Base-by-base conservation (phyloP, 2,888 invertebrate species). In the Chromoteleia sp. region DNA sequence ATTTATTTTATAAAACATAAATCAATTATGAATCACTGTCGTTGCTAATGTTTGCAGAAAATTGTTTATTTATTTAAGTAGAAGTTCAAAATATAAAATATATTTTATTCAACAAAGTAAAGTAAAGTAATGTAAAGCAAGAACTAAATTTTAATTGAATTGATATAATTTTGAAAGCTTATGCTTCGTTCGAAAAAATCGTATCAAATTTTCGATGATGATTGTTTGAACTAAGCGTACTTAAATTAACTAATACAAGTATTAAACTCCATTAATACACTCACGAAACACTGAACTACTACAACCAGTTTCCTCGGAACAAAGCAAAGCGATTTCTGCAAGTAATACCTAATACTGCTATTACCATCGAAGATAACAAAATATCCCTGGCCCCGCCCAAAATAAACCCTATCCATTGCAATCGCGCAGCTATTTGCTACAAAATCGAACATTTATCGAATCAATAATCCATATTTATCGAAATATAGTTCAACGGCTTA, bases 391-490 rank as follows among this genome's bases (percentile, higher is more conserved):
- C 8, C 12, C 56, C 12, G 6, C 25, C 10, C 39, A 5, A 52
- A 67, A 67, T 67, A 52, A 36, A 41, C 25, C 52, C 29, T 17
- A 41, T 41, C 67, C 52, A 29, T 52, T 52, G 52, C n/a, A 29
- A 52, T 52, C 10, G 50, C 2, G 7, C 36, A 5, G 52, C 50
- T 15, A 52, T 52, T 52, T 41, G 41, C 52, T 39, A 52, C 52
- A 50, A 67, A 50, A 67, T 52, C 52, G 52, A 25, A 15, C 30
- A 25, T 67, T 39, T 67, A 52, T 67, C 52, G 67, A 67, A 67
- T 67, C 39, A 39, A 48, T 67, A 50, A 52, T 67, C 67, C 41
- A 50, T 65, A 65, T 65, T 65, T 65, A 65, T 50, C 50, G 50
- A 50, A 65, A 48, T 65, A 65, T 21, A 65, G 36, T 50, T 50